These are phyloP conservation scores for Ciona savignyi DNA, from an alignment of 23 tunicate species.

Conservation along the genomic window DNA sequence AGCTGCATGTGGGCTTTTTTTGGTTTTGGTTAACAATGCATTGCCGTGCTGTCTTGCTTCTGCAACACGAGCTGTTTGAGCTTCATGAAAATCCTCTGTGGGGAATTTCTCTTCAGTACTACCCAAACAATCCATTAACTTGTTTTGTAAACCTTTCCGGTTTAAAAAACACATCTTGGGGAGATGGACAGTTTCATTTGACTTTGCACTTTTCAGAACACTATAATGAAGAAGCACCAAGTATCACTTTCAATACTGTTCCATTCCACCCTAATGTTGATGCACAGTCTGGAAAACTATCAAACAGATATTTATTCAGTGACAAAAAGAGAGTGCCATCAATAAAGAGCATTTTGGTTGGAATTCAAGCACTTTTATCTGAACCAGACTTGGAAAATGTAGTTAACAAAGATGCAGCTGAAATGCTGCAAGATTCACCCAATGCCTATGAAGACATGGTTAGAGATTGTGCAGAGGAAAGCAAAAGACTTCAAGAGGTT, in stretches of 20 bases:
- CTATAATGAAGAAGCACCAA: slow-evolving; percentile 66
- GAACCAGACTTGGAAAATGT: slow-evolving; percentile 69
- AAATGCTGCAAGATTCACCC: slow-evolving; percentile 34
- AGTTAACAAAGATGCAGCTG: slow-evolving; percentile 56
- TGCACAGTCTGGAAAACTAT: background rate
- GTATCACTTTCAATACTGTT: slow-evolving; percentile 58
- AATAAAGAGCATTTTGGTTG: background rate
- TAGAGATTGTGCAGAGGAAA: slow-evolving; percentile 53
- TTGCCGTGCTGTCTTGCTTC: slow-evolving; percentile 54
- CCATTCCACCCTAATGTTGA: slow-evolving; percentile 87
- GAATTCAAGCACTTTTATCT: slow-evolving; percentile 33
- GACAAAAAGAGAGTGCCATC: background rate
- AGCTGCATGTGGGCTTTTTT: too few species aligned
- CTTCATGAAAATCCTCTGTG: slow-evolving; percentile 39
- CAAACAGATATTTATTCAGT: background rate
- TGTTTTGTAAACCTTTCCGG: slow-evolving; percentile 64
- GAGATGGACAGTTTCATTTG: slow-evolving; percentile 56
- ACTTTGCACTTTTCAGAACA: slow-evolving; percentile 63
- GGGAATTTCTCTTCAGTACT: slow-evolving; percentile 45
- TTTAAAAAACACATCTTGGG: slow-evolving; percentile 47
- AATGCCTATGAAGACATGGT: slow-evolving; percentile 46
- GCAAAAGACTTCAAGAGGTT: slow-evolving; percentile 23
- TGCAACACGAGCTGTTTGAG: slow-evolving; percentile 39
- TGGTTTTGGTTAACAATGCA: slow-evolving; percentile 54
- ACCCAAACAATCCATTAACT: slow-evolving; percentile 32